A percentile compares a stretch with the other conserved stretches of the same genome.
phyloP scores from a whole-genome alignment of 2,113 vertebrate species.

The Apteryx mantelli region DNA sequence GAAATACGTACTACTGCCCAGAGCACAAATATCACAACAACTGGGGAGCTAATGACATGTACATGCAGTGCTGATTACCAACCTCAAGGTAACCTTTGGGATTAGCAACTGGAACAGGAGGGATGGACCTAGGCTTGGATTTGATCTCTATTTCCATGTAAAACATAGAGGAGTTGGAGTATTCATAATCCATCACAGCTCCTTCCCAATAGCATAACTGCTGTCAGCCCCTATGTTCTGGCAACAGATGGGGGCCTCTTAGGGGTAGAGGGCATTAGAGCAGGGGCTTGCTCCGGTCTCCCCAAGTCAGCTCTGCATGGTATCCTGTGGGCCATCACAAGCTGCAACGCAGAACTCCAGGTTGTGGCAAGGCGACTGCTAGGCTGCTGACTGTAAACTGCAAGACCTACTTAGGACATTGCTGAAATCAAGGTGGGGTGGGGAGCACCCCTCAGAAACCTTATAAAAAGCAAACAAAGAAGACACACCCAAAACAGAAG shows the following conservation, averaged over 20 bases:
- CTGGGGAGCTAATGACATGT: neutral
- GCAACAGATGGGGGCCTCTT: accelerated
- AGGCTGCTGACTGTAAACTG: neutral
- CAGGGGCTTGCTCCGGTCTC: neutral
- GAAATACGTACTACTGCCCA: neutral
- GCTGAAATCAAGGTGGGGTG: neutral
- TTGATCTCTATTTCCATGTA: neutral
- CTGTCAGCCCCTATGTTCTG: neutral
- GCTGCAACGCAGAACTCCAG: neutral
- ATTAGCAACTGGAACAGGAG: neutral
- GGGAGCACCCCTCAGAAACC: neutral
- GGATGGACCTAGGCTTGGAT: neutral
- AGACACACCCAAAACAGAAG: neutral
- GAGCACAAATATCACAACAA: neutral
- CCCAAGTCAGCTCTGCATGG: neutral
- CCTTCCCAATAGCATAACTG: neutral
- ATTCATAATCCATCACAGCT: neutral
- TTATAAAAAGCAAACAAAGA: neutral
- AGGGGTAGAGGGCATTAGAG: no score
- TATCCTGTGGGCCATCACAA: accelerated
- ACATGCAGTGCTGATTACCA: neutral
- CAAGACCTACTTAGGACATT: neutral
- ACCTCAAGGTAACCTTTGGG: neutral
- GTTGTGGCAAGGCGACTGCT: neutral
- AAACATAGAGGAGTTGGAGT: neutral